These are phyloP conservation scores for Eupithecia centaureata DNA, from an alignment of 2,888 invertebrate species.

Conservation along the genomic window DNA sequence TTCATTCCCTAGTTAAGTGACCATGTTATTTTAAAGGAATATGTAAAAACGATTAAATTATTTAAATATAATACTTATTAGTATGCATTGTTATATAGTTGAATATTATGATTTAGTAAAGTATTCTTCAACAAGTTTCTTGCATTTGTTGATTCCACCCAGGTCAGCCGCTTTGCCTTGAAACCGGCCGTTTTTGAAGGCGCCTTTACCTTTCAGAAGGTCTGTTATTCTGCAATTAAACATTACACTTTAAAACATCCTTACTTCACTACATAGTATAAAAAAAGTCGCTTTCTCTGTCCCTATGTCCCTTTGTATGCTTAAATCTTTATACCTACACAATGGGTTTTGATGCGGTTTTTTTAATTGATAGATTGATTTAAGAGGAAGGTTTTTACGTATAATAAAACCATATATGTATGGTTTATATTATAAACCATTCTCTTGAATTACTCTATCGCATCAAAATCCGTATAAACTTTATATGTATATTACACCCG, in stretches of 20 bases:
- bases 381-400: too few relatives aligned
- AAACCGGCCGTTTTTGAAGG: slow-evolving; percentile 87
- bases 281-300: too few relatives aligned
- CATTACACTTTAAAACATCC: neutral
- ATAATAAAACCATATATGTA: too few relatives aligned
- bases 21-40: neutral
- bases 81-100: neutral
- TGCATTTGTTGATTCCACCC: slow-evolving; percentile 86
- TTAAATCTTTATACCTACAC: too few relatives aligned
- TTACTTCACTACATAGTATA: too few relatives aligned
- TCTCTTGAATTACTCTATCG: too few relatives aligned
- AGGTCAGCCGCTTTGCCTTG: slow-evolving; percentile 91
- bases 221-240: slow-evolving; percentile 84
- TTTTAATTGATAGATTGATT: too few relatives aligned
- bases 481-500: too few relatives aligned
- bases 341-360: too few relatives aligned
- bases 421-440: too few relatives aligned
- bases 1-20: neutral
- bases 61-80: neutral
- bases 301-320: too few relatives aligned
- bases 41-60: neutral
- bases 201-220: slow-evolving; percentile 90
- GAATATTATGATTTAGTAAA: slow-evolving; percentile 64
- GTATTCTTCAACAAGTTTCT: slow-evolving; percentile 83
- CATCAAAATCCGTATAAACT: too few relatives aligned